Evolutionary conservation across 1,140 invertebrate species (phyloP).

Genomic region (Neodiprion pinetum): DNA sequence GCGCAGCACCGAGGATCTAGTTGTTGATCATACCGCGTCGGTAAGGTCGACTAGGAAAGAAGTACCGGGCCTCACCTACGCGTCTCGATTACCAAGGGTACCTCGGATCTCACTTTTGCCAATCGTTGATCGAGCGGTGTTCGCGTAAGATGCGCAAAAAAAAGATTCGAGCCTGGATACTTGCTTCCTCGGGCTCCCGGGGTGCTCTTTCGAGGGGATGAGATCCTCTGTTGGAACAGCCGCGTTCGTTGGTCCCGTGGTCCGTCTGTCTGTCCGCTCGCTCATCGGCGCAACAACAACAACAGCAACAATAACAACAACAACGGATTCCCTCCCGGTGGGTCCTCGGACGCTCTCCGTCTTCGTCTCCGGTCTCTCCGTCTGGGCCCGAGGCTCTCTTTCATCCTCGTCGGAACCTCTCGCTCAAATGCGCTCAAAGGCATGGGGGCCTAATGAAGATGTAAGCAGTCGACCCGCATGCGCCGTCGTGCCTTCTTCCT

Average conservation of each 20-base stretch:
- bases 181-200: no score
- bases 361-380: slow-evolving; percentile 13
- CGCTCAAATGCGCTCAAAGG: slow-evolving; percentile 38
- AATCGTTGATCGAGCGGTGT: no score
- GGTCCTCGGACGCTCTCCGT: slow-evolving; percentile 50
- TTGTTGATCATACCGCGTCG: no score
- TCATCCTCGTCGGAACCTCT: slow-evolving; percentile 16
- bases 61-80: no score
- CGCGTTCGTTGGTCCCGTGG: slow-evolving; percentile 42
- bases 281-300: slow-evolving; percentile 59
- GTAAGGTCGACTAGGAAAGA: no score
- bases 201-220: slow-evolving; percentile 36
- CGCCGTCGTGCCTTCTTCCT: slow-evolving; percentile 46
- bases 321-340: slow-evolving; percentile 60
- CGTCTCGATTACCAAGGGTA: no score
- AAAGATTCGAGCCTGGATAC: no score
- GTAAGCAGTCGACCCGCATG: slow-evolving; percentile 60
- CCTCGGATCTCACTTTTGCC: no score
- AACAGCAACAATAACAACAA: slow-evolving; percentile 46
- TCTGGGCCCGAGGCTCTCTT: slow-evolving; percentile 12
- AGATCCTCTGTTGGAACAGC: slow-evolving; percentile 60
- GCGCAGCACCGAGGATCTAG: no score
- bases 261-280: slow-evolving; percentile 42
- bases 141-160: no score
- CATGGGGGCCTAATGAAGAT: slow-evolving; percentile 61